Evolutionary conservation across 2,888 invertebrate species (phyloP).

Genomic region (Acleris sparsana): DNA sequence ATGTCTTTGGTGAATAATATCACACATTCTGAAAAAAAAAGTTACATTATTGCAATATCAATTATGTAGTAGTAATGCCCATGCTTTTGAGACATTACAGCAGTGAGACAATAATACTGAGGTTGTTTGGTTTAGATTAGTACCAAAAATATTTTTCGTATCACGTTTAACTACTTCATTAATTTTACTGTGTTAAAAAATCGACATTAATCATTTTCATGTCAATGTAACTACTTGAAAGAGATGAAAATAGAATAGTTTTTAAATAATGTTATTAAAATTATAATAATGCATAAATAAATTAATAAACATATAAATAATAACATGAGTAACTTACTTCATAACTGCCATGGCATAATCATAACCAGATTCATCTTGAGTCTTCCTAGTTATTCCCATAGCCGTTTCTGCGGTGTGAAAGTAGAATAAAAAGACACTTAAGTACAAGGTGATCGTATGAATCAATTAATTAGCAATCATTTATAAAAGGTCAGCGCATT

Average conservation of each 20-base stretch:
- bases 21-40: conserved; percentile 85
- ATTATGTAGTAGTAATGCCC: no score
- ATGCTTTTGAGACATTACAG: no score
- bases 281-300: no score
- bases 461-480: conserved; percentile 1
- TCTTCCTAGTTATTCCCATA: conserved; percentile 91
- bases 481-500: conserved; percentile 12
- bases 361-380: conserved; percentile 88
- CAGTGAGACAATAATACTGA: no score
- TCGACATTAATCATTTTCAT: not conserved
- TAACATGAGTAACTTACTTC: conserved; percentile 76
- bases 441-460: conserved; percentile 22
- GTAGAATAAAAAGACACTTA: conserved; percentile 16
- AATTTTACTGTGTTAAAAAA: not conserved
- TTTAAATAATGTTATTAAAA: no score
- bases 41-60: no score
- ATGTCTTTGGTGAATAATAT: conserved; percentile 91
- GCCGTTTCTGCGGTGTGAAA: conserved; percentile 86
- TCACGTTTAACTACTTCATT: not conserved
- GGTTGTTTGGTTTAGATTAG: no score
- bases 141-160: no score
- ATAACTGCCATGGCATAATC: conserved; percentile 94
- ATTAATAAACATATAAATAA: no score
- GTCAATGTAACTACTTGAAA: no score
- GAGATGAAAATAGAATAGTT: no score